A percentile compares a stretch with the other conserved stretches of the same genome.
These are phyloP conservation scores for Peucedramus taeniatus DNA, from an alignment of 2,113 vertebrate species.

Conservation along the genomic window DNA sequence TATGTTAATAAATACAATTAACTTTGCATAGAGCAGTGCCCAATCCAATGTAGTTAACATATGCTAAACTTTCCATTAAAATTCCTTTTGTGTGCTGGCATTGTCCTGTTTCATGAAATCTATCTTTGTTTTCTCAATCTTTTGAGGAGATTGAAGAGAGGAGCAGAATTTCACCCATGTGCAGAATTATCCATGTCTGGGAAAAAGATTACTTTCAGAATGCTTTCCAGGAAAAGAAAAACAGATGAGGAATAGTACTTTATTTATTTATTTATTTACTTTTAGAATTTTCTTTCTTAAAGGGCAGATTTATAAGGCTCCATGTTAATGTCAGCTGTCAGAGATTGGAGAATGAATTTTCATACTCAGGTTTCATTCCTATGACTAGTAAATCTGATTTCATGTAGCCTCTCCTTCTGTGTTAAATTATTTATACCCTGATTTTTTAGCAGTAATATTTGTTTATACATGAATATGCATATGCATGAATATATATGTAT, in stretches of 20 bases:
- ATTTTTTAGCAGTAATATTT: neutral
- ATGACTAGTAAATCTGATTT: constrained; percentile 10
- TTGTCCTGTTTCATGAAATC: neutral
- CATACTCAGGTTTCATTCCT: neutral
- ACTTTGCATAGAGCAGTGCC: neutral
- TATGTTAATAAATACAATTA: neutral
- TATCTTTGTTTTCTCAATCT: constrained; percentile 31
- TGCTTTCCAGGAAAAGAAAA: constrained; percentile 60
- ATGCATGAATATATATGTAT: neutral
- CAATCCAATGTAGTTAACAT: neutral
- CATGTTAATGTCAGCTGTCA: constrained; percentile 29
- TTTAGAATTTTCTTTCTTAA: constrained; percentile 38
- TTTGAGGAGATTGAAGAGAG: constrained; percentile 21
- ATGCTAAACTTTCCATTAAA: neutral
- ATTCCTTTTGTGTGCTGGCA: neutral
- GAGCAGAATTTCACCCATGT: constrained; percentile 41
- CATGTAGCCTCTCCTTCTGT: neutral
- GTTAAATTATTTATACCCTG: neutral
- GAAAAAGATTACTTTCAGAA: constrained; percentile 56
- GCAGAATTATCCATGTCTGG: constrained; percentile 54
- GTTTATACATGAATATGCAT: neutral
- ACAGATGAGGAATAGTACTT: constrained; percentile 24
- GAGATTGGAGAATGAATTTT: constrained; percentile 20
- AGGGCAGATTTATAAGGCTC: neutral
- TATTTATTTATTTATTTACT: constrained; percentile 42